Conservation (phyloP, 2,888 invertebrate species). For the Hecatera dysodea region DNA sequence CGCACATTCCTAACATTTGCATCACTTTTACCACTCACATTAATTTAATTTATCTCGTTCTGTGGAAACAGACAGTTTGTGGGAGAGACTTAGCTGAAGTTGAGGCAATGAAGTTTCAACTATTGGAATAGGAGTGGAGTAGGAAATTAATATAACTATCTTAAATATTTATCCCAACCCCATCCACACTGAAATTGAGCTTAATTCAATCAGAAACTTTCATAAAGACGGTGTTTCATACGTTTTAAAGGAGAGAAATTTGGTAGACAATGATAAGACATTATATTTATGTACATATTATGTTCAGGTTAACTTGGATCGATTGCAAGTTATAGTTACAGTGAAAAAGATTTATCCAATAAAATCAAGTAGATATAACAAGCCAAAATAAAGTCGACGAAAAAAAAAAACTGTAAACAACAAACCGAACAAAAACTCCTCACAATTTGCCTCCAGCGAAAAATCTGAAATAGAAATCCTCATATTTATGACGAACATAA, state of each 20-base stretch:
- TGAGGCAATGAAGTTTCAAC: conserved; percentile 69
- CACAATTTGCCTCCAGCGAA: conserved; percentile 17
- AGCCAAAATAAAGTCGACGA: conserved; percentile 3
- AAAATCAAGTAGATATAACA: neutral
- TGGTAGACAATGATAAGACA: neutral
- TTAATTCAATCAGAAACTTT: conserved; percentile 44
- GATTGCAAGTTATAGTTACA: neutral
- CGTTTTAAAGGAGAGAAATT: conserved; percentile 1
- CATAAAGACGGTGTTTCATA: conserved; percentile 15
- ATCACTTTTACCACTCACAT: conserved; percentile 67
- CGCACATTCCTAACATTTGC: conserved; percentile 37
- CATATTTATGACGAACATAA: conserved; percentile 59
- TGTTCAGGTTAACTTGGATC: neutral
- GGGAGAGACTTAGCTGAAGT: conserved; percentile 69
- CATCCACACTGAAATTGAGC: conserved; percentile 33
- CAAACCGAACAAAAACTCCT: neutral
- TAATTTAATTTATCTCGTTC: conserved; percentile 80
- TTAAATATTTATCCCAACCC: conserved; percentile 63
- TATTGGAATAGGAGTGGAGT: conserved; percentile 67
- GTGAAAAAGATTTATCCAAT: neutral
- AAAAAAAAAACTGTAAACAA: conserved; percentile 5
- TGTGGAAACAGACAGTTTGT: conserved; percentile 72
- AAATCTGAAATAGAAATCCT: conserved; percentile 43
- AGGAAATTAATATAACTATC: conserved; percentile 65
- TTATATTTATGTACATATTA: neutral